These are phyloP conservation scores for Parnassius glacialis DNA, from an alignment of 2,888 invertebrate genomes.

Conservation along the genomic window DNA sequence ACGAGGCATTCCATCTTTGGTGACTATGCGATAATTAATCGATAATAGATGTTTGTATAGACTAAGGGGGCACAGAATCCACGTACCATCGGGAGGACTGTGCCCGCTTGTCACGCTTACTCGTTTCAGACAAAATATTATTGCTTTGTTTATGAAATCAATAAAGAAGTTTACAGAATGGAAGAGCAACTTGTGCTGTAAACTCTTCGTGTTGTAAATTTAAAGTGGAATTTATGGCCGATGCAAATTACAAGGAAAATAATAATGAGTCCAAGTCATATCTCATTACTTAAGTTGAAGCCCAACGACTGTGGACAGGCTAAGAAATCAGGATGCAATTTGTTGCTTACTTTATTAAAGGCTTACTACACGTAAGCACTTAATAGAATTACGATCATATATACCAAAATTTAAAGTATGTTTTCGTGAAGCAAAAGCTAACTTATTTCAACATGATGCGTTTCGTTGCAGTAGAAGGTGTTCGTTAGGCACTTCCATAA, in stretches of 20 bases:
- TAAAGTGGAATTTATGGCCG: slow-evolving; percentile 27
- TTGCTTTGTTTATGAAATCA: slow-evolving; percentile 16
- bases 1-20: no score
- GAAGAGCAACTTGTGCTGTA: slow-evolving; percentile 14
- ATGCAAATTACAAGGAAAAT: slow-evolving; percentile 30
- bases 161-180: slow-evolving; percentile 21
- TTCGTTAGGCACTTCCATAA: slow-evolving; percentile 71
- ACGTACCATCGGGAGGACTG: no score
- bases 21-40: no score
- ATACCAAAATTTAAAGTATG: slow-evolving; percentile 33
- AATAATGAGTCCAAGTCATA: slow-evolving; percentile 70
- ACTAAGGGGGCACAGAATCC: no score
- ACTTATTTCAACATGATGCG: neutral
- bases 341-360: slow-evolving; percentile 41
- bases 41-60: no score
- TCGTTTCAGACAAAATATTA: neutral
- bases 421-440: slow-evolving; percentile 20
- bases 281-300: slow-evolving; percentile 73
- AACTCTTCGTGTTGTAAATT: slow-evolving; percentile 18
- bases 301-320: slow-evolving; percentile 65
- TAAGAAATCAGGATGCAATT: slow-evolving; percentile 55
- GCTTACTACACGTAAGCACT: neutral
- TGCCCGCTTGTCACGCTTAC: no score
- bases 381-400: slow-evolving; percentile 26
- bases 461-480: slow-evolving; percentile 42